Evolutionary conservation across 2,113 vertebrate species (phyloP).

Genomic region (Mesitornis unicolor): DNA sequence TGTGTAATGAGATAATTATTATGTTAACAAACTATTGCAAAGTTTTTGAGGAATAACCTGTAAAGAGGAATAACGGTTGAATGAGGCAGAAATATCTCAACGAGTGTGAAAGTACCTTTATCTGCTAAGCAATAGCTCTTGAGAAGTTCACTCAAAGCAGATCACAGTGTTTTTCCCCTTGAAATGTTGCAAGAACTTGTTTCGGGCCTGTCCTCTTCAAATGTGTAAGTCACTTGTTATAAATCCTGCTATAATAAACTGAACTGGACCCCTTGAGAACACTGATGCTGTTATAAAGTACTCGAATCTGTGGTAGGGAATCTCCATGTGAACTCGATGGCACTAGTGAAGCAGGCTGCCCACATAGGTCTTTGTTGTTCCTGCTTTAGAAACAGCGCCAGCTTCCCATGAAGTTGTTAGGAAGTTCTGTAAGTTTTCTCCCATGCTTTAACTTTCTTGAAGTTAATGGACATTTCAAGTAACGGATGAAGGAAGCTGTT

Average conservation of each 20-base stretch:
- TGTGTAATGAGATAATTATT: neutral
- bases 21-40: neutral
- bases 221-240: neutral
- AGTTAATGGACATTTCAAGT: neutral
- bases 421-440: neutral
- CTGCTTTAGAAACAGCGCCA: neutral
- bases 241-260: neutral
- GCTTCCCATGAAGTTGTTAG: neutral
- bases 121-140: neutral
- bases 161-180: neutral
- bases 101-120: neutral
- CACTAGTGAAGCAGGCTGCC: neutral
- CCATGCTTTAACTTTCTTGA: neutral
- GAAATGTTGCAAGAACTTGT: neutral
- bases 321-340: neutral
- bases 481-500: neutral
- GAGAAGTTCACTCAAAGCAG: neutral
- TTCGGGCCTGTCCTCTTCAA: neutral
- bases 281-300: neutral
- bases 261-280: neutral
- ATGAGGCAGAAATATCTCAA: neutral
- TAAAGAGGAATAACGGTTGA: neutral
- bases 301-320: neutral
- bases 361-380: neutral
- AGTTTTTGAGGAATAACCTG: neutral